These are phyloP conservation scores for Scaptomyza caliginosa DNA, from an alignment of 2,888 invertebrate species.

Conservation along the genomic window DNA sequence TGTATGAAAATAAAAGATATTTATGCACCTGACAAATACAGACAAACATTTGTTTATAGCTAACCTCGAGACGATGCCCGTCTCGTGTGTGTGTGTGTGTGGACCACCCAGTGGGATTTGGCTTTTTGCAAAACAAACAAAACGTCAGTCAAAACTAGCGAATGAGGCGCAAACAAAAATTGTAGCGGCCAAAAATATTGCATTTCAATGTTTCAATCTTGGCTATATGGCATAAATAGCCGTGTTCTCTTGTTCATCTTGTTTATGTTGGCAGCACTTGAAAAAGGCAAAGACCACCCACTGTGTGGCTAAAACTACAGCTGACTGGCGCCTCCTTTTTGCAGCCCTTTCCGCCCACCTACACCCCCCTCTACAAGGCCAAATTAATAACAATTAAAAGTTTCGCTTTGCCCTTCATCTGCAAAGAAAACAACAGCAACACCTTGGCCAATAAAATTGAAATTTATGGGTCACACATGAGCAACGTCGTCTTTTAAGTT, in stretches of 20 bases:
- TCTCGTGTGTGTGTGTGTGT: neutral
- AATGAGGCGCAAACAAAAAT: conserved; percentile 12
- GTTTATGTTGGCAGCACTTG: conserved; percentile 79
- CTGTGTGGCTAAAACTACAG: neutral
- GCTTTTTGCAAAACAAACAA: conserved; percentile 80
- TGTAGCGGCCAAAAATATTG: conserved; percentile 48
- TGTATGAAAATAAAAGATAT: neutral
- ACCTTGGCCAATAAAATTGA: conserved; percentile 77
- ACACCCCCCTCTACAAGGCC: conserved; percentile 14
- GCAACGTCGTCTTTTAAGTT: conserved; percentile 30
- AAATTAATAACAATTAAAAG: conserved; percentile 79
- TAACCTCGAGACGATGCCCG: conserved; percentile 16
- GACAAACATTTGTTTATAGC: neutral
- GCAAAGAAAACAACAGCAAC: conserved; percentile 45
- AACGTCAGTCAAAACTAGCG: conserved; percentile 69
- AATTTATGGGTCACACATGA: conserved; percentile 80
- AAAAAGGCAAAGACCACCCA: conserved; percentile 55
- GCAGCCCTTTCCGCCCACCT: neutral
- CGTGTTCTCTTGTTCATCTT: conserved; percentile 41
- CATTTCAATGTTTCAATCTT: conserved; percentile 66
- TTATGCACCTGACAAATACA: conserved; percentile 48
- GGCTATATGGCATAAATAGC: conserved; percentile 65
- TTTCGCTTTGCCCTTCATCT: conserved; percentile 34
- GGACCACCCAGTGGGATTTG: conserved; percentile 70
- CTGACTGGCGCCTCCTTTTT: conserved; percentile 13